Percentiles rank a stretch among this genome's conserved stretches.
phyloP scores from a whole-genome alignment of 2,888 invertebrate species.

The Cosmopolites sordidus region DNA sequence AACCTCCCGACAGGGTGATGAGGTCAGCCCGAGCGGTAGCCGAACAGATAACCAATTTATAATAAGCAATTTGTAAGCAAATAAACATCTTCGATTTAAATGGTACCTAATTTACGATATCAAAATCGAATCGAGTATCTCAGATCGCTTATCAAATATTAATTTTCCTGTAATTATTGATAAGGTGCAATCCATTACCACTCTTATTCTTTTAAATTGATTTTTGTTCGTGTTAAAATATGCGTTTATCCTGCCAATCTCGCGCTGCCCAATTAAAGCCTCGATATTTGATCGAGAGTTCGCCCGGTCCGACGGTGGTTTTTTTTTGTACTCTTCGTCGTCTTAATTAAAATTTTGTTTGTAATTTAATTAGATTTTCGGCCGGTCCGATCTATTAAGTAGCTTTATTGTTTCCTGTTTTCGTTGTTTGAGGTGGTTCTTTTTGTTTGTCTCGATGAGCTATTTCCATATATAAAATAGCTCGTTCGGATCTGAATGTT shows the following conservation, averaged over 20 bases:
- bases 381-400: too few species aligned
- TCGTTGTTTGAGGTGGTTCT: too few species aligned
- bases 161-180: slow-evolving; percentile 20
- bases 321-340: too few species aligned
- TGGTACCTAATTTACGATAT: slow-evolving; percentile 16
- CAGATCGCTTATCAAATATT: slow-evolving; percentile 22
- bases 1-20: too few species aligned
- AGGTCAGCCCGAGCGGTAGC: too few species aligned
- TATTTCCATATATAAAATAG: too few species aligned
- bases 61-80: slow-evolving; percentile 17
- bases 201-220: slow-evolving; percentile 17
- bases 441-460: too few species aligned
- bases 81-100: slow-evolving; percentile 13
- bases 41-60: too few species aligned
- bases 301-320: too few species aligned
- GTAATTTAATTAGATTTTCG: not conserved
- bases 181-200: slow-evolving; percentile 15
- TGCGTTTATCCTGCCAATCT: slow-evolving; percentile 12
- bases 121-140: slow-evolving; percentile 15
- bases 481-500: too few species aligned
- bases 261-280: slow-evolving; percentile 4
- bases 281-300: too few species aligned
- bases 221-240: slow-evolving; percentile 19
- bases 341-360: not conserved
- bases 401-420: too few species aligned